These are phyloP conservation scores for Chromoteleia sp. DNA, from an alignment of 2,888 invertebrate species.

Conservation along the genomic window DNA sequence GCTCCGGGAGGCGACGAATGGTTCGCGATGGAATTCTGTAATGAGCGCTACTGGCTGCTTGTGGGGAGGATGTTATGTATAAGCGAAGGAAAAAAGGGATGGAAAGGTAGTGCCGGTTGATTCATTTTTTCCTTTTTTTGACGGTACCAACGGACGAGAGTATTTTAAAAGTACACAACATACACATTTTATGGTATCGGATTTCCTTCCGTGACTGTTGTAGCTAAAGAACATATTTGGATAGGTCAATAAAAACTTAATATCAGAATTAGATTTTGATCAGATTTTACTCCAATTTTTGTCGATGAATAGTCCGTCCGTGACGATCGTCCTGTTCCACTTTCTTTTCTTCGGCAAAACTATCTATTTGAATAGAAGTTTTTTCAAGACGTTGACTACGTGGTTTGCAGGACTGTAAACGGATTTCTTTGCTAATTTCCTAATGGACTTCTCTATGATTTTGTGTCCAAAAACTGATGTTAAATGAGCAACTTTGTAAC, in stretches of 20 bases:
- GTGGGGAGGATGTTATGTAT: background rate
- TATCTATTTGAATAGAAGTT: background rate
- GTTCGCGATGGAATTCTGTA: background rate
- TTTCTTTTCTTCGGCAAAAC: background rate
- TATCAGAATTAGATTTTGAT: too few relatives aligned
- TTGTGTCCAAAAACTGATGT: background rate
- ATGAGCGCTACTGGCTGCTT: background rate
- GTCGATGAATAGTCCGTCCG: too few relatives aligned
- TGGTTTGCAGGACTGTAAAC: background rate
- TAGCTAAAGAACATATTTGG: too few relatives aligned
- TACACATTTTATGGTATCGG: too few relatives aligned
- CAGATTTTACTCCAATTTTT: too few relatives aligned
- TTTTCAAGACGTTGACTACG: background rate
- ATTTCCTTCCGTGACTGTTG: too few relatives aligned
- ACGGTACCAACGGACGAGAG: too few relatives aligned
- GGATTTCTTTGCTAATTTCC: background rate
- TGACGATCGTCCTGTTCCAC: background rate
- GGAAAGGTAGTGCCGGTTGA: too few relatives aligned
- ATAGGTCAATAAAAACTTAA: too few relatives aligned
- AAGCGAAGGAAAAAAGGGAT: too few relatives aligned
- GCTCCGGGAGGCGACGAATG: background rate
- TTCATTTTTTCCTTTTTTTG: too few relatives aligned
- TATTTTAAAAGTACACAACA: too few relatives aligned
- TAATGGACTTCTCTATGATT: constrained; percentile 9
- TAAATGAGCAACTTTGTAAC: constrained; percentile 9